Evolutionary conservation across 1,140 invertebrate species (phyloP), one percentile per base, ranked within the genome.

Genomic region (Monochamus saltuarius): DNA sequence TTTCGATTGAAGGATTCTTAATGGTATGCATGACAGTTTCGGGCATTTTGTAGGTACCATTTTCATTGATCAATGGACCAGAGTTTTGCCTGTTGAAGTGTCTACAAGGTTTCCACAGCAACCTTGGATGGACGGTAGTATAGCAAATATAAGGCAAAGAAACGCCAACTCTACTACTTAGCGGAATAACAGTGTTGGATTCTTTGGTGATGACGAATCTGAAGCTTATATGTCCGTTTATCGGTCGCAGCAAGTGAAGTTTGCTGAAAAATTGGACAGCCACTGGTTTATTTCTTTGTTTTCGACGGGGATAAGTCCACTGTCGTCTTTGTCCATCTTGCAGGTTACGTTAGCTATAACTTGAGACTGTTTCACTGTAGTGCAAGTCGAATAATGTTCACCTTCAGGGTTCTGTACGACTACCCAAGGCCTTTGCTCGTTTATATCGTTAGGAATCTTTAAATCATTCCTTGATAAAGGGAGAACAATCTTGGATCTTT

Each of bases 301-400:
- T 46, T 85, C 83, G 39, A 88, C 84, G 0, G 86, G 87, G 11
- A 89, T 81, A 8, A 91, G 75, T 7, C 86, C 86, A 56, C 83
- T 84, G n/a, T 78, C 81, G 22, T 82, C 79, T 13, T 81, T 73
- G 54, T 91, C 87, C 16, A 90, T 80, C 0, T 83, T 79, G 65
- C 89, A 92, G 0, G 87, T 89, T 1, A 91, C 89, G 66, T 91
- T 92, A 8, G 88, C 88, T 4, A 90, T 84, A 1, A 91, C 83
- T 51, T 81, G 78, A 0, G 87, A 89, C 45, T 88, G 85, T 68
- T 88, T 89, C 11, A 92, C 78, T 0, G 89, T 91, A 0, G 89
- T 91, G 67, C 89, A 92, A 2, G 89, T 91, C 17, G 91, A 78
- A 66, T 85, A 87, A 56, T 88, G 89, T 38, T 87, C 84, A 9